Percentiles rank a stretch among this genome's conserved stretches.
Conservation (phyloP, 2,113 vertebrate genomes). For the Labeo catla region DNA sequence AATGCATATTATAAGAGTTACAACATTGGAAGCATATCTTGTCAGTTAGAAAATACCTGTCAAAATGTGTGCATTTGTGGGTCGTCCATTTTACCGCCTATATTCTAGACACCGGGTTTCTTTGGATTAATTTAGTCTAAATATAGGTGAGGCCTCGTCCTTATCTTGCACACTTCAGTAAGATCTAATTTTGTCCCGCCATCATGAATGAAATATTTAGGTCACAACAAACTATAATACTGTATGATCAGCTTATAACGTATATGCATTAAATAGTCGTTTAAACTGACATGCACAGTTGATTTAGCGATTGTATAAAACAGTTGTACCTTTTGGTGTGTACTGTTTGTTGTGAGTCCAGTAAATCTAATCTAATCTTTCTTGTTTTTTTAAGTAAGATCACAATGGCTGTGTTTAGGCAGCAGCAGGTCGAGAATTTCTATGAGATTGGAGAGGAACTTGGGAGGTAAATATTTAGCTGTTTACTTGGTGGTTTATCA, state of each 20-base stretch:
- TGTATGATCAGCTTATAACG: not conserved
- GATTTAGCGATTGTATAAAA: not conserved
- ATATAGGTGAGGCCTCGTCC: not conserved
- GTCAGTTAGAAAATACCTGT: not conserved
- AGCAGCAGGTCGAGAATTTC: conserved; percentile 89
- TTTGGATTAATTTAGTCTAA: not conserved
- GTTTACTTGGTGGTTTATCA: not conserved
- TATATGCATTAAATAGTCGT: not conserved
- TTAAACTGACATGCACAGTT: too few species aligned
- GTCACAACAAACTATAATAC: conserved; percentile 4
- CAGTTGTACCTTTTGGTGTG: not conserved
- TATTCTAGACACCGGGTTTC: not conserved
- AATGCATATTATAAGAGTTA: not conserved
- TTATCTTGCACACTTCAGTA: conserved; percentile 11
- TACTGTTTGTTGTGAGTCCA: not conserved
- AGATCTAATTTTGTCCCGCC: not conserved
- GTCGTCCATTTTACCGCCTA: not conserved
- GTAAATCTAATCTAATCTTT: not conserved
- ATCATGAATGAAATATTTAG: conserved; percentile 8
- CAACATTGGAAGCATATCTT: not conserved
- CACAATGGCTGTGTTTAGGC: conserved; percentile 90
- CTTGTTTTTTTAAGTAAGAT: not conserved
- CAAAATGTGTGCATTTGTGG: not conserved
- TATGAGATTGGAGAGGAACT: conserved; percentile 90
- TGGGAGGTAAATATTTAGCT: conserved; percentile 82